phyloP scores from a whole-genome alignment of 2,888 invertebrate species.

The Lissocephala sabroskyi region DNA sequence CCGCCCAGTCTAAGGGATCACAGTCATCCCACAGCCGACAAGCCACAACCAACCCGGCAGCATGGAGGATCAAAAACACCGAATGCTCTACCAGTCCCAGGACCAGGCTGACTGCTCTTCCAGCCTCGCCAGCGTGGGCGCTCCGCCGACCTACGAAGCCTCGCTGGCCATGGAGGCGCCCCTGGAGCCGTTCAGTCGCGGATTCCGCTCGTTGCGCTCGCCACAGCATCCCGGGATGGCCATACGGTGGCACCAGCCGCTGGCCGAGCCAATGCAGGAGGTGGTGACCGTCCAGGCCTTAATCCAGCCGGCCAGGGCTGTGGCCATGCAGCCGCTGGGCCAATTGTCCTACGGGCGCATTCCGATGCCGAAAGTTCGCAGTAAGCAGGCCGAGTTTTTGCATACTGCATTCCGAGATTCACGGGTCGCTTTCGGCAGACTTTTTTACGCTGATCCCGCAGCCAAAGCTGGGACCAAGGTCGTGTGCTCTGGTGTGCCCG shows the following conservation, averaged over 20 bases:
- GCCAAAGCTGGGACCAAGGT: constrained; percentile 12
- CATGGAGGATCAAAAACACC: no score
- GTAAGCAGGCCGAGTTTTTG: constrained; percentile 16
- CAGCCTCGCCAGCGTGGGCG: no score
- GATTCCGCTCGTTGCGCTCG: not conserved
- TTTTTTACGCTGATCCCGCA: constrained; percentile 21
- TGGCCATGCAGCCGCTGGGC: not conserved
- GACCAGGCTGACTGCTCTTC: no score
- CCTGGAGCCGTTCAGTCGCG: no score
- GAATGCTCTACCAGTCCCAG: no score
- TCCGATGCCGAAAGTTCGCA: constrained; percentile 15
- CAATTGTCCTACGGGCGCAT: constrained; percentile 1
- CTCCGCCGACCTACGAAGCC: no score
- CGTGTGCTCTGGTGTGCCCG: constrained; percentile 29
- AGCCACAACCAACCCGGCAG: no score
- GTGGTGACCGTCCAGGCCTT: not conserved
- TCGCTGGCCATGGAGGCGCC: no score
- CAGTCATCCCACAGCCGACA: no score
- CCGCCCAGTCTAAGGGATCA: no score
- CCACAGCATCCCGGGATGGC: not conserved
- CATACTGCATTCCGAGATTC: not conserved
- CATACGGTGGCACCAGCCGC: constrained; percentile 8
- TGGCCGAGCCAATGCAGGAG: constrained; percentile 20
- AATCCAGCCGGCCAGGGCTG: not conserved
- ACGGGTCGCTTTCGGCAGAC: constrained; percentile 11